A percentile compares a stretch with the other conserved stretches of the same genome.
Conservation (phyloP, 2,113 vertebrate species). For the Phrynocephalus versicolor region DNA sequence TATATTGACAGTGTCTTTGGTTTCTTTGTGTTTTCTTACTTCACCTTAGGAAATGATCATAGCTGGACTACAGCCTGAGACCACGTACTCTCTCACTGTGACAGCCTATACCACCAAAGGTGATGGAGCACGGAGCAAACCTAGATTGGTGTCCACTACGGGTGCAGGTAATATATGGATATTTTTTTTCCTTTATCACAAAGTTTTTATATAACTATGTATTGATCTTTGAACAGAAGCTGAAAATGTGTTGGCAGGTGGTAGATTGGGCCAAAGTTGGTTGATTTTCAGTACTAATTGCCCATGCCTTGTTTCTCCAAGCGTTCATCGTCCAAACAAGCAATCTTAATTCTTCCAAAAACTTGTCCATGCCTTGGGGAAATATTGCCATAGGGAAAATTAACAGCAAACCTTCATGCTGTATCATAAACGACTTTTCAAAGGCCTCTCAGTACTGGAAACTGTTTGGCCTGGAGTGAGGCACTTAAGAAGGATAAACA, state of each 20-base stretch:
- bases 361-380: not conserved
- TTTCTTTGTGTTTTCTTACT: constrained; percentile 40
- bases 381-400: not conserved
- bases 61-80: constrained; percentile 93
- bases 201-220: not conserved
- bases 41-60: constrained; percentile 92
- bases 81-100: constrained; percentile 94
- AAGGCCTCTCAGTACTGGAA: not conserved
- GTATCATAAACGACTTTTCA: not conserved
- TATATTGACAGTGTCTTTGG: constrained; percentile 24
- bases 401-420: not conserved
- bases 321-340: not conserved
- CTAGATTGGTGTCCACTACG: constrained; percentile 91
- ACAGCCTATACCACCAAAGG: constrained; percentile 98
- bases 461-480: not conserved
- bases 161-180: constrained; percentile 87
- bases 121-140: constrained; percentile 98
- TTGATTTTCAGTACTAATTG: not conserved
- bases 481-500: not conserved
- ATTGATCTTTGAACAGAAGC: not conserved
- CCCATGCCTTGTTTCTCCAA: not conserved
- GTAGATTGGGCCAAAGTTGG: not conserved
- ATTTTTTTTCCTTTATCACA: not conserved
- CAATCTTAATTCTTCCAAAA: not conserved
- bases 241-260: not conserved